A percentile compares a stretch with the other conserved stretches of the same genome.
These are phyloP conservation scores for Halocynthia roretzi DNA, from an alignment of 23 tunicate species.

Conservation along the genomic window DNA sequence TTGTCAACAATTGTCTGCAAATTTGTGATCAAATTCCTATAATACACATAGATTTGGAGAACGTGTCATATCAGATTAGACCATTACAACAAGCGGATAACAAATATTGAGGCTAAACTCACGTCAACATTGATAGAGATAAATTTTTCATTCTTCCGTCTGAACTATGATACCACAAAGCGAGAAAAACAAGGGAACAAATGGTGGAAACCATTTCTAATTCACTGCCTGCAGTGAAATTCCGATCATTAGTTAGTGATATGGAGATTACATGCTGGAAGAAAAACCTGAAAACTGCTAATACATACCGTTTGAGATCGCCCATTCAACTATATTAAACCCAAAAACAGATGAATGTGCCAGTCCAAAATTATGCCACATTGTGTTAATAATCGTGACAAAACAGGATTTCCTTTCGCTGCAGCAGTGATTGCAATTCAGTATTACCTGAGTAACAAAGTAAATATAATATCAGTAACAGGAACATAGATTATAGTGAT, in stretches of 20 bases:
- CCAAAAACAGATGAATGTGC: conserved; percentile 15
- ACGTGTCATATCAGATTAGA: not conserved
- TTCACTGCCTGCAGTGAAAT: not conserved
- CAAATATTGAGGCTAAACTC: not conserved
- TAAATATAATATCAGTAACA: too few species aligned
- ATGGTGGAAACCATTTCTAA: not conserved
- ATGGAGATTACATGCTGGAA: not conserved
- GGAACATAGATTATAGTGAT: too few species aligned
- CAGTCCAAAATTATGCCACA: conserved; percentile 16
- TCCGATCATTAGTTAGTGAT: not conserved
- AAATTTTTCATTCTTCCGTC: not conserved
- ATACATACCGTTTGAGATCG: conserved; percentile 4
- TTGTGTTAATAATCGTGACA: not conserved
- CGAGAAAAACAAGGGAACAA: not conserved
- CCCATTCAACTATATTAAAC: not conserved
- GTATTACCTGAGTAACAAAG: too few species aligned
- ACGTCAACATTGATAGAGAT: not conserved
- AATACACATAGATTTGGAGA: not conserved
- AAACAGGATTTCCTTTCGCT: too few species aligned
- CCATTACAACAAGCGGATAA: not conserved
- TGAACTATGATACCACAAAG: not conserved
- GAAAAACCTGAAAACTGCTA: too few species aligned
- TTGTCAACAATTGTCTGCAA: not conserved
- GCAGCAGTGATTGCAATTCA: too few species aligned
- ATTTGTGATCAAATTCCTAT: not conserved